A percentile compares a stretch with the other conserved stretches of the same genome.
These are phyloP conservation scores for Oxyura jamaicensis DNA, from an alignment of 2,113 vertebrate genomes.

Conservation along the genomic window DNA sequence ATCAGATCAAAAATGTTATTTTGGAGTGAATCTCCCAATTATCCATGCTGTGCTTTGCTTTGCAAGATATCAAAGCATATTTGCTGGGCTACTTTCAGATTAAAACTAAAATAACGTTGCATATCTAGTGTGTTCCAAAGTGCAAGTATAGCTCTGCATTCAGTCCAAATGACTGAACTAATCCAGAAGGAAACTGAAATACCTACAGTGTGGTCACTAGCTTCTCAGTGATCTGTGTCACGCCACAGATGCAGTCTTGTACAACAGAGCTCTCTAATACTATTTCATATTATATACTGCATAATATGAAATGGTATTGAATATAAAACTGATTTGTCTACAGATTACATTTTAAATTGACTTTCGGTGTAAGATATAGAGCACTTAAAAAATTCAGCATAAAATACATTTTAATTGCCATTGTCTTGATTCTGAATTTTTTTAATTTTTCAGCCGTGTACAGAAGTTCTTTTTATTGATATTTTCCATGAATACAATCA, in stretches of 20 bases:
- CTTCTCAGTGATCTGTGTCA: background rate
- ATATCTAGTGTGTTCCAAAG: background rate
- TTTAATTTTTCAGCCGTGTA: slow-evolving; percentile 85
- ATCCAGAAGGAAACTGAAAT: background rate
- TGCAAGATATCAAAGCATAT: background rate
- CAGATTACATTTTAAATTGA: background rate
- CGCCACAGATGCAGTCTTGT: background rate
- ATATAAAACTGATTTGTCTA: background rate
- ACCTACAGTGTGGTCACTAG: background rate
- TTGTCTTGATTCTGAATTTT: background rate
- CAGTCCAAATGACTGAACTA: background rate
- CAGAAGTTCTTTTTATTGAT: slow-evolving; percentile 97
- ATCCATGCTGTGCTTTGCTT: background rate
- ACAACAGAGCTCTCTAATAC: background rate
- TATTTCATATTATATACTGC: too few species aligned
- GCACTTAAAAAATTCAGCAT: background rate
- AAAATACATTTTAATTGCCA: background rate
- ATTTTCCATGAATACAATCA: slow-evolving; percentile 98
- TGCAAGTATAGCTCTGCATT: background rate
- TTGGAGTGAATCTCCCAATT: background rate
- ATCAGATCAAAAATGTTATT: background rate
- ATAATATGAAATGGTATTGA: background rate
- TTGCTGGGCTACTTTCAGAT: background rate
- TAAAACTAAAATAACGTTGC: background rate
- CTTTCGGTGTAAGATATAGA: accelerated